Percentiles rank a stretch among this genome's conserved stretches.
phyloP scores from a whole-genome alignment of 2,113 vertebrate genomes.

The Meriones unguiculatus region DNA sequence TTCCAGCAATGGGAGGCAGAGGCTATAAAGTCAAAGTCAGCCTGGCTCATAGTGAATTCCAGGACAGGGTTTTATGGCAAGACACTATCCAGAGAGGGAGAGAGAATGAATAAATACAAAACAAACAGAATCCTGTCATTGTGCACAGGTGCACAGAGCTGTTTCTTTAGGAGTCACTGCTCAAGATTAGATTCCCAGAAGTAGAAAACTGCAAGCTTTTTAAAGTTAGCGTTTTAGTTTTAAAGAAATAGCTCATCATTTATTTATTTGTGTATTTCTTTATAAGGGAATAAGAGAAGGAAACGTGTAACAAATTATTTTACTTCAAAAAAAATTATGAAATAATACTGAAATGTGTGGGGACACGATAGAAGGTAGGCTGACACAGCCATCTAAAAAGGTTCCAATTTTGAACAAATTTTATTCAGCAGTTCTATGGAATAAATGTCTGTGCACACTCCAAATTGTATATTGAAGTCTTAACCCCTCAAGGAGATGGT shows the following conservation, averaged over 20 bases:
- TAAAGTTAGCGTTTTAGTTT: constrained; percentile 59
- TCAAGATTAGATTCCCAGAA: constrained; percentile 56
- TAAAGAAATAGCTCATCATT: constrained; percentile 49
- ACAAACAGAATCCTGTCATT: constrained; percentile 25
- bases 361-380: background rate
- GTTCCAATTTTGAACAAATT: constrained; percentile 43
- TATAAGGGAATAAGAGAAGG: constrained; percentile 53
- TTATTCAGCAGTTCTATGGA: background rate
- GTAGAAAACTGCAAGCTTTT: constrained; percentile 35
- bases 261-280: constrained; percentile 1
- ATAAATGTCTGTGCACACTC: background rate
- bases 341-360: background rate
- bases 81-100: background rate
- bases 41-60: background rate
- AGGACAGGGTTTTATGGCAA: background rate
- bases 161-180: constrained; percentile 48
- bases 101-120: background rate
- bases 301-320: constrained; percentile 17
- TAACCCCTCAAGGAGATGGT: background rate
- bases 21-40: background rate
- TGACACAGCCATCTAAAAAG: constrained; percentile 46
- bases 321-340: constrained; percentile 58
- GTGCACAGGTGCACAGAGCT: background rate
- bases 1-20: background rate
- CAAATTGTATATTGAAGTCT: background rate